phyloP scores from a whole-genome alignment of 2,888 invertebrate species.

The Ennomos quercinarius region DNA sequence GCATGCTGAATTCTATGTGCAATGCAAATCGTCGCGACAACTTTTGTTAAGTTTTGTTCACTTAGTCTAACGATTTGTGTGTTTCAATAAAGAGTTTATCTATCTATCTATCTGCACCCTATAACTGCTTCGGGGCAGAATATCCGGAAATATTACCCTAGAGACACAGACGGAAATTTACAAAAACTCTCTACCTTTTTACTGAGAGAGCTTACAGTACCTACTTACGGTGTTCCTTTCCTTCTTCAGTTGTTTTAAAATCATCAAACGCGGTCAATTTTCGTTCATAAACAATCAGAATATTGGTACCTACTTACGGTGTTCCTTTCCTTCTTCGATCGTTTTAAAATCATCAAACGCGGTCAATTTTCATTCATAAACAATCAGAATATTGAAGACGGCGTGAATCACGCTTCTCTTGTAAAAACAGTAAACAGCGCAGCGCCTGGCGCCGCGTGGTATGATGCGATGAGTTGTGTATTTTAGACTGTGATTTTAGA shows the following conservation, averaged over 20 bases:
- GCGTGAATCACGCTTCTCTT: constrained; percentile 30
- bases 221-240: neutral
- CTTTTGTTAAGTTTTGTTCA: too few relatives aligned
- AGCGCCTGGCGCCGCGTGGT: constrained; percentile 10
- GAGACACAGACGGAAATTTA: too few relatives aligned
- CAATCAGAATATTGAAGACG: constrained; percentile 10
- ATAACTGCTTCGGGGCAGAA: too few relatives aligned
- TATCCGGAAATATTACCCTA: too few relatives aligned
- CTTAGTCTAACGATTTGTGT: too few relatives aligned
- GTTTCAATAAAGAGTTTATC: too few relatives aligned
- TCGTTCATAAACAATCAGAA: constrained; percentile 9
- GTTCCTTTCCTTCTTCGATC: neutral
- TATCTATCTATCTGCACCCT: too few relatives aligned
- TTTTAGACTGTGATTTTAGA: too few relatives aligned
- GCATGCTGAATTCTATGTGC: too few relatives aligned
- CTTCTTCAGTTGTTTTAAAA: constrained; percentile 1
- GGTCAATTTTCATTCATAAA: constrained; percentile 16
- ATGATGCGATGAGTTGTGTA: neutral
- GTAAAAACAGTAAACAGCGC: constrained; percentile 35
- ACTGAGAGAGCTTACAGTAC: too few relatives aligned
- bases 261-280: constrained; percentile 16
- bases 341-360: constrained; percentile 4
- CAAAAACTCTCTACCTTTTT: too few relatives aligned
- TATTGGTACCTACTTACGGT: neutral
- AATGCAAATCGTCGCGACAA: too few relatives aligned